Percentiles rank a stretch among this genome's conserved stretches.
phyloP scores from a whole-genome alignment of 2,797 vertebrate genomes.

The Gastrophryne carolinensis region DNA sequence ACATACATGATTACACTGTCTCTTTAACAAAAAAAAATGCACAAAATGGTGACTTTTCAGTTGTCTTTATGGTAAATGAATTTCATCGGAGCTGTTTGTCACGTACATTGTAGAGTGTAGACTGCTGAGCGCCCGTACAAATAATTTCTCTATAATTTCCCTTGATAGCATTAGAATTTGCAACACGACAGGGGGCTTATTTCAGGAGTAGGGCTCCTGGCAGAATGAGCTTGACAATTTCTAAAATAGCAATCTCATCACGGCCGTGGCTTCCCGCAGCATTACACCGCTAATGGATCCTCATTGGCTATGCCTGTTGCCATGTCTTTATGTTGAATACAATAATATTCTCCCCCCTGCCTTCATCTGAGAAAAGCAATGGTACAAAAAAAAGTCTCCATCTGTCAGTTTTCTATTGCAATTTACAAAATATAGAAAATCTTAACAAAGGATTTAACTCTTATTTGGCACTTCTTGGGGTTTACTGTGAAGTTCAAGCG shows the following conservation, averaged over 20 bases:
- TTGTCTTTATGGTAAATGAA: no score
- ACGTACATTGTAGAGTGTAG: no score
- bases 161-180: not conserved
- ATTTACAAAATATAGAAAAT: no score
- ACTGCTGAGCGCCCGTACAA: not conserved
- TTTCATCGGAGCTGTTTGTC: no score
- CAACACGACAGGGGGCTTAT: not conserved
- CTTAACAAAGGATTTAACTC: no score
- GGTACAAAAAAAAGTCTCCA: not conserved
- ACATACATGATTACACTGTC: no score
- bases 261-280: not conserved
- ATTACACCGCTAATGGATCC: not conserved
- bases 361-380: not conserved
- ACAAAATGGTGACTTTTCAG: no score
- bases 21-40: no score
- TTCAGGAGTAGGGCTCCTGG: not conserved
- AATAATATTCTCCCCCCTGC: not conserved
- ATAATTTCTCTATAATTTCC: not conserved
- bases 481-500: no score
- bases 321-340: not conserved
- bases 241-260: not conserved
- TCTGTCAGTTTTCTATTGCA: not conserved
- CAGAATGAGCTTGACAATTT: not conserved
- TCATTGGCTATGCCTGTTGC: not conserved
- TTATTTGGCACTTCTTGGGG: no score